These are phyloP conservation scores for Aradus depressus DNA, from an alignment of 2,888 invertebrate species.

Conservation along the genomic window DNA sequence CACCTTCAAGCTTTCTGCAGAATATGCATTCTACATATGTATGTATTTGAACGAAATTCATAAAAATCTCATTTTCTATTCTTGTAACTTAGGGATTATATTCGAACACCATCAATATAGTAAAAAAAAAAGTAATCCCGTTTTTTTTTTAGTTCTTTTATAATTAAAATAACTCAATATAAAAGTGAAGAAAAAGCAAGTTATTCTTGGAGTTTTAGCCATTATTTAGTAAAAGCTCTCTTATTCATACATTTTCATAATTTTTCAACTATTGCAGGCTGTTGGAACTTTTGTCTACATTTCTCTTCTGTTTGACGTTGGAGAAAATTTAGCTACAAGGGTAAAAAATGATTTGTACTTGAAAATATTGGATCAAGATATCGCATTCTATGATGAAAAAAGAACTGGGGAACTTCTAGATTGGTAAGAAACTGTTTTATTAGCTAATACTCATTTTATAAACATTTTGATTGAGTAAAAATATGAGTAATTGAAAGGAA, in stretches of 20 bases:
- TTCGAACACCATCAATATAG: too few species aligned
- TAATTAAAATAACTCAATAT: too few species aligned
- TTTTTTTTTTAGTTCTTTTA: too few species aligned
- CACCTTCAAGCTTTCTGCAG: too few species aligned
- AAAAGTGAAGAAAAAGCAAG: too few species aligned
- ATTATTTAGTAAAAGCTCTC: too few species aligned
- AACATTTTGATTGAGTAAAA: background rate
- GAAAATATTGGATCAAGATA: conserved; percentile 73
- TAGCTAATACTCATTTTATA: background rate
- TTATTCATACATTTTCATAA: background rate
- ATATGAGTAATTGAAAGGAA: background rate
- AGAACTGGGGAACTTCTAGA: conserved; percentile 87
- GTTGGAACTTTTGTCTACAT: conserved; percentile 84
- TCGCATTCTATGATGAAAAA: conserved; percentile 81
- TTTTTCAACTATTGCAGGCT: conserved; percentile 47
- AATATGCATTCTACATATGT: too few species aligned
- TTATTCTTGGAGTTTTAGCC: too few species aligned
- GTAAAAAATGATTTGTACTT: conserved; percentile 72
- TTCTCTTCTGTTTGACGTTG: conserved; percentile 70
- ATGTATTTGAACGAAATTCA: too few species aligned
- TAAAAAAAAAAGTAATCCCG: too few species aligned
- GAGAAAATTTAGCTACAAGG: conserved; percentile 73
- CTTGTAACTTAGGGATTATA: too few species aligned
- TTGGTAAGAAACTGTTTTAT: conserved; percentile 42
- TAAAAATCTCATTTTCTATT: too few species aligned